Evolutionary conservation across 2,113 vertebrate genomes (phyloP).

Genomic region (Crotophaga sulcirostris): DNA sequence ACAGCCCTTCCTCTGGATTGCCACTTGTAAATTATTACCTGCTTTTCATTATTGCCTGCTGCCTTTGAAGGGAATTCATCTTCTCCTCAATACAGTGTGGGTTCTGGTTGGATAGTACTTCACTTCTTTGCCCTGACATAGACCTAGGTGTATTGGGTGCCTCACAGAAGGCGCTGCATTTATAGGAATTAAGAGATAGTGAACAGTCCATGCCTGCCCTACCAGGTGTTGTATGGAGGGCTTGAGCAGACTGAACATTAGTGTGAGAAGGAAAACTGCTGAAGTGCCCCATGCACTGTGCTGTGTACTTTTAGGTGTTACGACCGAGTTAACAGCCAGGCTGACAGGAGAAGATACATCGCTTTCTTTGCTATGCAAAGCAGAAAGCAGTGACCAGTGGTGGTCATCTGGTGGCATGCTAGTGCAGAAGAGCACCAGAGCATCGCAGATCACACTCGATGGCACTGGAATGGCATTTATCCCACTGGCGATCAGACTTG

Average conservation of each 20-base stretch:
- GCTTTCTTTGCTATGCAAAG: not conserved
- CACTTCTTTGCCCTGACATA: not conserved
- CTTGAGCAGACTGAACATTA: accelerated
- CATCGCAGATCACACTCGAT: not conserved
- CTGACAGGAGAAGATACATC: too few species aligned
- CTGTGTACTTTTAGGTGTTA: not conserved
- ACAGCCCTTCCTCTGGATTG: not conserved
- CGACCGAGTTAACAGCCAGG: not conserved
- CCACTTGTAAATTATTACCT: not conserved
- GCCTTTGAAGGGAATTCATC: not conserved
- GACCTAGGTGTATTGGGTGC: not conserved
- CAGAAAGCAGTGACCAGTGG: not conserved
- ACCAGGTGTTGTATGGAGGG: accelerated
- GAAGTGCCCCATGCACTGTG: not conserved
- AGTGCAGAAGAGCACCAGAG: not conserved
- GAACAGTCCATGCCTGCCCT: not conserved
- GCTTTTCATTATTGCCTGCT: not conserved
- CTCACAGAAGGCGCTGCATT: not conserved
- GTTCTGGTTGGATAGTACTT: not conserved
- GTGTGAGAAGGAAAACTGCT: not conserved
- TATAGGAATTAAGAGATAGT: not conserved
- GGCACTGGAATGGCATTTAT: not conserved
- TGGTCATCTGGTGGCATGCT: not conserved
- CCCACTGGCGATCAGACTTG: not conserved
- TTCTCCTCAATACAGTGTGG: not conserved